These are phyloP conservation scores for Lamprotornis superbus DNA, from an alignment of 2,113 vertebrate genomes.

Conservation along the genomic window DNA sequence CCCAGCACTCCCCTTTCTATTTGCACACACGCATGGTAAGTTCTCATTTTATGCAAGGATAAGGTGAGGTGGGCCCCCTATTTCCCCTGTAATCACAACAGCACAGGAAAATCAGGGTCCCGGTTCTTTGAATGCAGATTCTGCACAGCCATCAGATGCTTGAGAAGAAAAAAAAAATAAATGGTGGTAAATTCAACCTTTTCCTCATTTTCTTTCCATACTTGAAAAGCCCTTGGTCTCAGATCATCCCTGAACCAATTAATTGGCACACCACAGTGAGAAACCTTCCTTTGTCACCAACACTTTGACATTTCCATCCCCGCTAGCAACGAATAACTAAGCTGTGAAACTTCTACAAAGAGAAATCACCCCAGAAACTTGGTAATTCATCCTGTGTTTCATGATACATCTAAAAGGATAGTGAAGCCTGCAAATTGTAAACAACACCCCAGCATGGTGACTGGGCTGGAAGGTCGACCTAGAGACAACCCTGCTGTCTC, in stretches of 20 bases:
- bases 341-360: not conserved
- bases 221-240: not conserved
- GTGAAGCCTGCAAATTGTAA: not conserved
- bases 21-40: not conserved
- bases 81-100: not conserved
- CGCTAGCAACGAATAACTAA: not conserved
- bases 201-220: not conserved
- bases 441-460: not conserved
- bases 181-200: fast-evolving
- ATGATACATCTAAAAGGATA: not conserved
- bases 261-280: not conserved
- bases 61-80: not conserved
- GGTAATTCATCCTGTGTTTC: not conserved
- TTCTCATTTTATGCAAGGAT: not conserved
- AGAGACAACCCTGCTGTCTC: not conserved
- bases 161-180: not conserved
- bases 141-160: not conserved
- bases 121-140: not conserved
- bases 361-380: not conserved
- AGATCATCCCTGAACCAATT: not conserved
- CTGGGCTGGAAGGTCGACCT: not conserved
- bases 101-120: not conserved
- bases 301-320: not conserved
- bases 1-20: not conserved
- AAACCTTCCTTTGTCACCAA: not conserved